Base-by-base conservation (phyloP, 2,888 invertebrate species). In the Rapana venosa region DNA sequence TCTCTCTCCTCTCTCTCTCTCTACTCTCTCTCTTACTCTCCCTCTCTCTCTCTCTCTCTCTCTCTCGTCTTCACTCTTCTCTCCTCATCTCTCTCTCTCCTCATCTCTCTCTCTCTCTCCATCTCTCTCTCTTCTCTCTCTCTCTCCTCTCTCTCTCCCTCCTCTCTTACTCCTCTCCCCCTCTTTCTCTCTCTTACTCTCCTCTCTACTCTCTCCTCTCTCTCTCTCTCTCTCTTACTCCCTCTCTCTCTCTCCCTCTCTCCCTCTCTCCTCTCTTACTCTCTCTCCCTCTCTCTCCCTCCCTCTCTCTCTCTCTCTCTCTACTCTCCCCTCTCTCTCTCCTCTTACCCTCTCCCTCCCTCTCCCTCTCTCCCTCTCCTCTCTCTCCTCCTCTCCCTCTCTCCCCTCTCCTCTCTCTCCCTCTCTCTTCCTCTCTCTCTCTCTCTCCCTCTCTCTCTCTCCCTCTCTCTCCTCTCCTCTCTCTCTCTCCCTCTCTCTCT, bases 241-340 rank as follows among this genome's bases (percentile, higher is more conserved):
- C n/a, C 74, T 74, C 26, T n/a, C 74, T 74, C 26, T n/a, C 74
- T n/a, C 74, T n/a, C 74, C 26, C 74, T 74, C 74, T 74, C 74
- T 74, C 74, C 26, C 74, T 74, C 74, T 74, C 74, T 74, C 74
- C 61, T 70, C 70, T n/a, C n/a, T n/a, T n/a, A n/a, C n/a, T n/a
- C n/a, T n/a, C n/a, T n/a, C n/a, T n/a, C n/a, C 47, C 47, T 47
- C 47, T 8, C 47, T 47, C 47, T 47, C 47, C 8, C 47, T 47
- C 47, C 8, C 47, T 47, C 47, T 47, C 47, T 47, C 47, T 8
- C 47, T 8, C 47, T 47, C 47, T 47, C 47, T 47, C 47, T 8
- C 8, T n/a, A n/a, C n/a, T n/a, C 47, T 47, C 47, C 47, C 47
- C 8, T 8, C 47, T 47, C 47, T 47, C 47, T 47, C 47, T 8